Percentiles rank a stretch among this genome's conserved stretches.
Evolutionary conservation across 1,140 invertebrate genomes (phyloP).

Genomic region (Epicauta chinensis): DNA sequence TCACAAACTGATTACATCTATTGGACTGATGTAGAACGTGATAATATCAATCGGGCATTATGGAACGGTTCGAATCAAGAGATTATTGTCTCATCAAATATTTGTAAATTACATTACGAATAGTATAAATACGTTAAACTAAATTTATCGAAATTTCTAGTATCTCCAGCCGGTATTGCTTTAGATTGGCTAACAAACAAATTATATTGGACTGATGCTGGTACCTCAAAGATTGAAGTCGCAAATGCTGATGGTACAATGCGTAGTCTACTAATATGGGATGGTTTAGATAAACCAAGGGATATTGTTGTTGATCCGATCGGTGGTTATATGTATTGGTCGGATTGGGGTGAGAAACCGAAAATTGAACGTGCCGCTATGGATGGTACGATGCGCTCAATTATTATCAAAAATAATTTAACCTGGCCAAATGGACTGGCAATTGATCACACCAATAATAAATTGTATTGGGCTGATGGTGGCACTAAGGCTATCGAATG

Average conservation of each 20-base stretch:
- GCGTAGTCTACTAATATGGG: constrained; percentile 69
- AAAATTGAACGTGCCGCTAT: constrained; percentile 81
- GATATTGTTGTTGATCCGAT: constrained; percentile 80
- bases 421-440: constrained; percentile 78
- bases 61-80: constrained; percentile 71
- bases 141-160: constrained; percentile 35
- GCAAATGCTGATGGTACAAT: constrained; percentile 70
- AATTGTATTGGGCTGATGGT: constrained; percentile 79
- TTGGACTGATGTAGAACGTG: constrained; percentile 81
- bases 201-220: constrained; percentile 84
- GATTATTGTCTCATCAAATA: constrained; percentile 59
- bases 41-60: constrained; percentile 71
- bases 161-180: constrained; percentile 68
- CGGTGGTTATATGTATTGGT: constrained; percentile 79
- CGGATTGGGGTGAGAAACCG: constrained; percentile 75
- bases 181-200: constrained; percentile 83
- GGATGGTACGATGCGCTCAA: constrained; percentile 70
- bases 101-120: constrained; percentile 48
- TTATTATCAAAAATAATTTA: constrained; percentile 62
- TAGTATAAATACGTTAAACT: too few species aligned
- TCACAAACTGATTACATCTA: constrained; percentile 71
- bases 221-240: constrained; percentile 75
- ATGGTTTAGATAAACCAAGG: constrained; percentile 73
- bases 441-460: constrained; percentile 62
- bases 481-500: constrained; percentile 74